Percentiles rank a stretch among this genome's conserved stretches.
Conservation (phyloP, 1,140 invertebrate species). For the Zaprionus tsacasi region DNA sequence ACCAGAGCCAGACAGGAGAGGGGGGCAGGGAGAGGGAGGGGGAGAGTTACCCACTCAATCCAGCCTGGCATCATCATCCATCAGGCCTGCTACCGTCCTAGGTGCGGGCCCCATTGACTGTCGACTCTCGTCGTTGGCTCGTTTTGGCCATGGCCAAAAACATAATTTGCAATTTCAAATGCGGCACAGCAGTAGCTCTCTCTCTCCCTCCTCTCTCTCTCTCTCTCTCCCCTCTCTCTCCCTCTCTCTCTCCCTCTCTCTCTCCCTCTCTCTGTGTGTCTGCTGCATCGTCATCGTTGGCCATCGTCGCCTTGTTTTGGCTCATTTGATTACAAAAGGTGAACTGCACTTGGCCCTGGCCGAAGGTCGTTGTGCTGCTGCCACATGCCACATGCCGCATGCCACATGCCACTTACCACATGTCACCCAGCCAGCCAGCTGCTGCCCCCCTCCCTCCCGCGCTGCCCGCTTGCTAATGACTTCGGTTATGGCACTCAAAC, state of each 20-base stretch:
- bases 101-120: slow-evolving; percentile 6
- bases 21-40: not conserved
- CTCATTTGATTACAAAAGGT: slow-evolving; percentile 43
- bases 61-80: not conserved
- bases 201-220: not conserved
- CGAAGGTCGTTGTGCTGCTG: slow-evolving; percentile 6
- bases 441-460: no score
- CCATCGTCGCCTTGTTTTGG: slow-evolving; percentile 24
- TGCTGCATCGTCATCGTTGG: slow-evolving; percentile 8
- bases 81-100: not conserved
- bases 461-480: slow-evolving; percentile 18
- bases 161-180: slow-evolving; percentile 85
- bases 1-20: not conserved
- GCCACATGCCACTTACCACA: not conserved
- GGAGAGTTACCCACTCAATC: not conserved
- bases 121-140: slow-evolving; percentile 11
- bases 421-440: not conserved
- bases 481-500: slow-evolving; percentile 4
- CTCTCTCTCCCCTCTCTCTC: not conserved
- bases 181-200: slow-evolving; percentile 18
- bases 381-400: not conserved
- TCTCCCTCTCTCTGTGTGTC: slow-evolving; percentile 4
- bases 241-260: not conserved
- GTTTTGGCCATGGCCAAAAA: slow-evolving; percentile 52
- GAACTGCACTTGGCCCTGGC: slow-evolving; percentile 20